These are phyloP conservation scores for Micrasema minimum DNA, from an alignment of 1,140 invertebrate genomes.

Conservation along the genomic window DNA sequence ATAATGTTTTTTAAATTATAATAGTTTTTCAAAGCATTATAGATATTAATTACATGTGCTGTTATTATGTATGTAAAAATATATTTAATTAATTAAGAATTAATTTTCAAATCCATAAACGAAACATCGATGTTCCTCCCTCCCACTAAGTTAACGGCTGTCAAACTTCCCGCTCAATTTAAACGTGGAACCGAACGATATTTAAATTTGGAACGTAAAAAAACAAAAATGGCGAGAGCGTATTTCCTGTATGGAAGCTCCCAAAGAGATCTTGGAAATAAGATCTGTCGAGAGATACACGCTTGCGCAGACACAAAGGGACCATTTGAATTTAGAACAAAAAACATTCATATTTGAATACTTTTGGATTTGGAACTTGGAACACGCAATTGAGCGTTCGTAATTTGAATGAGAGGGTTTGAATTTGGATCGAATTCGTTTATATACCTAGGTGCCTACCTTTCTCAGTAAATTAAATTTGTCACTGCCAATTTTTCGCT, in stretches of 20 bases:
- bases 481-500: no score
- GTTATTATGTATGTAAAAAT: no score
- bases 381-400: not conserved
- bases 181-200: constrained; percentile 42
- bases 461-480: no score
- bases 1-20: no score
- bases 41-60: no score
- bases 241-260: constrained; percentile 31
- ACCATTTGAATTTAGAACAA: constrained; percentile 34
- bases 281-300: constrained; percentile 6
- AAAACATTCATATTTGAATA: constrained; percentile 26
- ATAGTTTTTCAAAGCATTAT: no score
- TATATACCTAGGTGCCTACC: no score
- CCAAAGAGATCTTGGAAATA: constrained; percentile 25
- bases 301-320: constrained; percentile 35
- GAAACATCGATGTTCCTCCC: not conserved
- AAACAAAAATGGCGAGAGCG: constrained; percentile 41
- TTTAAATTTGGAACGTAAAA: constrained; percentile 44
- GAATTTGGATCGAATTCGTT: constrained; percentile 3
- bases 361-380: constrained; percentile 13
- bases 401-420: not conserved
- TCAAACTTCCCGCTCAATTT: constrained; percentile 46
- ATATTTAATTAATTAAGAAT: no score
- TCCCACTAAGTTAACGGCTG: constrained; percentile 43
- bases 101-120: no score